Conservation (phyloP, 2,888 invertebrate genomes). For the Yponomeuta sedellus region DNA sequence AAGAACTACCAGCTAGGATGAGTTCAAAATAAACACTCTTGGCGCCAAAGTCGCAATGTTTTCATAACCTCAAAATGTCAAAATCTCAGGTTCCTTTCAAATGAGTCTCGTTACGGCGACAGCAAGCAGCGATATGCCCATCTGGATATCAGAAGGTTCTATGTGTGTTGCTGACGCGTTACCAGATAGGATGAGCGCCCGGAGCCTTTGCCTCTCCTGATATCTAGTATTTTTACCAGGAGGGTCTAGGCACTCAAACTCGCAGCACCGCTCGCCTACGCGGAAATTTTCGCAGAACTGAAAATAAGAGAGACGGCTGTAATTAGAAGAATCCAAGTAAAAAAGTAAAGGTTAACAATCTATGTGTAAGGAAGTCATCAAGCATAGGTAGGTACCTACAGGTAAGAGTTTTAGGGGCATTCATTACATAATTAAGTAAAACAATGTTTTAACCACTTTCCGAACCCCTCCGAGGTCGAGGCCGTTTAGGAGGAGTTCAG, state of each 20-base stretch:
- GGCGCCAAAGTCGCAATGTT: not conserved
- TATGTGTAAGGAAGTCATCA: no score
- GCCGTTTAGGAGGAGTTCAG: no score
- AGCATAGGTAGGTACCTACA: no score
- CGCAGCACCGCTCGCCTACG: slow-evolving; percentile 90
- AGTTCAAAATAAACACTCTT: not conserved
- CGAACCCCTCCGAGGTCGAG: no score
- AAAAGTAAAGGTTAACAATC: no score
- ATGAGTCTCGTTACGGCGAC: slow-evolving; percentile 60
- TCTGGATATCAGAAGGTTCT: slow-evolving; percentile 44
- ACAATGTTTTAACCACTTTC: no score
- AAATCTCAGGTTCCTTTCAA: slow-evolving; percentile 33
- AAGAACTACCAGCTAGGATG: not conserved
- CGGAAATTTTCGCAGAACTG: slow-evolving; percentile 92
- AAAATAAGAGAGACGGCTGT: slow-evolving; percentile 23
- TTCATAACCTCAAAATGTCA: not conserved
- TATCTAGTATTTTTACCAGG: slow-evolving; percentile 80
- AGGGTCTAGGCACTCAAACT: slow-evolving; percentile 91
- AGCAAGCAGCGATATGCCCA: slow-evolving; percentile 54
- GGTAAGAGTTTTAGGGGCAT: no score
- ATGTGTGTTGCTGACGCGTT: slow-evolving; percentile 67
- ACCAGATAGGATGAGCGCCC: slow-evolving; percentile 77
- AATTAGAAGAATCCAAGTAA: not conserved
- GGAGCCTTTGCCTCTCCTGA: slow-evolving; percentile 75
- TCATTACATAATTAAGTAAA: no score